A percentile compares a stretch with the other conserved stretches of the same genome.
These are phyloP conservation scores for Tipula confusa DNA, from an alignment of 2,888 invertebrate genomes.

Conservation along the genomic window DNA sequence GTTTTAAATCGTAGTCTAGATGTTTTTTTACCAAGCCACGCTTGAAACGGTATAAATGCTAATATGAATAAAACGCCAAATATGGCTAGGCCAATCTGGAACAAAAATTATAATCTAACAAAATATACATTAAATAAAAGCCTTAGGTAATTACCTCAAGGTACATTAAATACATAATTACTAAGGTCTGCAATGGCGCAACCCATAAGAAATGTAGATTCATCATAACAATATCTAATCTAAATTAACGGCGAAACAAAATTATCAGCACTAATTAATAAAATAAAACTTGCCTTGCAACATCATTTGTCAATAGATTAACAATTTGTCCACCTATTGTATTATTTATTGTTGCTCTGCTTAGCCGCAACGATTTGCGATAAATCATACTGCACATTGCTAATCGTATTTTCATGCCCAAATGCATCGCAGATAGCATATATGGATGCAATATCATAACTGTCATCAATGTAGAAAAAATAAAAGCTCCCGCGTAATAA, in stretches of 20 bases:
- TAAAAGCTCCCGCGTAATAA: slow-evolving; percentile 68
- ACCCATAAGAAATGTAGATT: slow-evolving; percentile 89
- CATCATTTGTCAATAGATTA: slow-evolving; percentile 89
- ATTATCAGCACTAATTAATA: no score
- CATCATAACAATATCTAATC: slow-evolving; percentile 60
- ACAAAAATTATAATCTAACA: no score
- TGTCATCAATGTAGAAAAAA: slow-evolving; percentile 68
- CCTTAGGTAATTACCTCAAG: slow-evolving; percentile 48
- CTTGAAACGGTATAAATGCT: slow-evolving; percentile 67
- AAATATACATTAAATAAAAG: not conserved
- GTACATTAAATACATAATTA: slow-evolving; percentile 76
- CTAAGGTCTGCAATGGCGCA: no score
- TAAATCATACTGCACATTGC: slow-evolving; percentile 64
- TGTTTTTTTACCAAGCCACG: slow-evolving; percentile 68
- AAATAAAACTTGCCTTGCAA: slow-evolving; percentile 54
- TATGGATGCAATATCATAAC: slow-evolving; percentile 83
- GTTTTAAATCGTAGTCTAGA: slow-evolving; percentile 72
- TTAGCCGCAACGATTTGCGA: no score
- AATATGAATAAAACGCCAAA: slow-evolving; percentile 59
- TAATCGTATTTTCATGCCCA: no score
- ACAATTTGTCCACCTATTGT: slow-evolving; percentile 77
- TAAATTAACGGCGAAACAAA: no score
- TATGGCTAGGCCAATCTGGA: no score
- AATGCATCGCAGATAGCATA: slow-evolving; percentile 69
- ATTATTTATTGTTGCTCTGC: no score